Evolutionary conservation across 2,113 vertebrate species (phyloP), one percentile per base, ranked within the genome.

Genomic region (Xerus inauris): DNA sequence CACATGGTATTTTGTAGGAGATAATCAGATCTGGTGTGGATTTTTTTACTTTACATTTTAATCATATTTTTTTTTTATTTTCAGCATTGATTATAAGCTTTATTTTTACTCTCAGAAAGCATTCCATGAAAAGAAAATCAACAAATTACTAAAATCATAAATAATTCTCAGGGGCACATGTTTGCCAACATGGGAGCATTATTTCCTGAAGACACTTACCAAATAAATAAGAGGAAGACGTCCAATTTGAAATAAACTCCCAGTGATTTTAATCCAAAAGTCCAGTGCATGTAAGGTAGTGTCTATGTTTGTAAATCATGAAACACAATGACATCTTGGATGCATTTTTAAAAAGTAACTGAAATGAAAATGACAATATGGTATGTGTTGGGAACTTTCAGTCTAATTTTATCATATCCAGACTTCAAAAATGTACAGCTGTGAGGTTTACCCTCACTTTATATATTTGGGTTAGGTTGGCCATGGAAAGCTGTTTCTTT

Each of bases 21-120:
- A 73, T n/a, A 40, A 92, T 62, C 35, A 42, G 26, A 26, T 86
- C 9, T 65, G 5, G 2, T 81, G 6, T 51, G 12, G 67, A 80
- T 19, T 45, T 59, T 84, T 95, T 73, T n/a, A 45, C n/a, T 83
- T 87, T 47, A 89, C 92, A 92, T 77, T 85, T 64, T 92, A 10
- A 96, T 47, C 32, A 87, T 59, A 40, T 73, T 73, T 93, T 72
- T 26, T 42, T 96, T 82, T 17, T n/a, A 20, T 71, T 86, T 92
- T 82, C 32, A 57, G 17, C 22, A 42, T 12, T 72, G 11, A 87
- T 54, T 67, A 77, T 94, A 83, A 87, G 20, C 16, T 87, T 77
- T 14, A 91, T 87, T 93, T 93, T 72, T 17, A 81, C 38, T 42
- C n/a, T 81, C 19, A 62, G 24, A 90, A 72, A 90, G 6, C 13